These are phyloP conservation scores for Rotaria magnacalcarata DNA, from an alignment of 2,888 invertebrate species.

Conservation along the genomic window DNA sequence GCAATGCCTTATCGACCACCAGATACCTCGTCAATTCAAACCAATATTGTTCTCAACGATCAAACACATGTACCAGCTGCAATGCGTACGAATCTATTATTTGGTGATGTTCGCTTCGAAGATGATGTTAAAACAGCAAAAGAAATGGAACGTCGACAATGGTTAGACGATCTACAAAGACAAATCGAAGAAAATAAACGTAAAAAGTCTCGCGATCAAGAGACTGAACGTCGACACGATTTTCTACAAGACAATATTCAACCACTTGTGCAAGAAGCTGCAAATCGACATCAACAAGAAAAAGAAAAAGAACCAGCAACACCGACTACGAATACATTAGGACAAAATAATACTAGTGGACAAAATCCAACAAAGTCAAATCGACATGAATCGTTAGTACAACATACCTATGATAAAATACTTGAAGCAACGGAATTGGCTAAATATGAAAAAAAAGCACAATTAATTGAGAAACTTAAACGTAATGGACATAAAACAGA, in stretches of 20 bases:
- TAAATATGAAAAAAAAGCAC: constrained; percentile 13
- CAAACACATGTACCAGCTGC: constrained; percentile 44
- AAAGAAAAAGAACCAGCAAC: neutral
- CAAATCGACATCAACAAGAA: neutral
- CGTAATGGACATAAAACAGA: constrained; percentile 19
- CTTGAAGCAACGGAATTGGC: constrained; percentile 27
- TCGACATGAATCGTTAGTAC: neutral
- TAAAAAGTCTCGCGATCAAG: neutral
- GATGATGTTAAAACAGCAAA: constrained; percentile 44
- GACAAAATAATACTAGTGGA: neutral
- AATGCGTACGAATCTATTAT: constrained; percentile 43
- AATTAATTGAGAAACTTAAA: constrained; percentile 34
- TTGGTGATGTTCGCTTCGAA: constrained; percentile 40
- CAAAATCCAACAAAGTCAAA: neutral
- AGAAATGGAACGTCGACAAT: constrained; percentile 45
- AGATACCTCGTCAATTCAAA: neutral
- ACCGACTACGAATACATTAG: neutral
- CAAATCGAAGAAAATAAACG: constrained; percentile 43
- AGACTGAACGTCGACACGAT: constrained; percentile 17
- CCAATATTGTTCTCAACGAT: constrained; percentile 26
- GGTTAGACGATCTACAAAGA: constrained; percentile 39
- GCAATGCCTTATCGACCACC: neutral
- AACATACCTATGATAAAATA: constrained; percentile 26
- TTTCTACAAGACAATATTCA: constrained; percentile 7
- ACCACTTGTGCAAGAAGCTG: neutral